Base-by-base conservation (phyloP, 2,888 invertebrate species). In the Andrena camellia region DNA sequence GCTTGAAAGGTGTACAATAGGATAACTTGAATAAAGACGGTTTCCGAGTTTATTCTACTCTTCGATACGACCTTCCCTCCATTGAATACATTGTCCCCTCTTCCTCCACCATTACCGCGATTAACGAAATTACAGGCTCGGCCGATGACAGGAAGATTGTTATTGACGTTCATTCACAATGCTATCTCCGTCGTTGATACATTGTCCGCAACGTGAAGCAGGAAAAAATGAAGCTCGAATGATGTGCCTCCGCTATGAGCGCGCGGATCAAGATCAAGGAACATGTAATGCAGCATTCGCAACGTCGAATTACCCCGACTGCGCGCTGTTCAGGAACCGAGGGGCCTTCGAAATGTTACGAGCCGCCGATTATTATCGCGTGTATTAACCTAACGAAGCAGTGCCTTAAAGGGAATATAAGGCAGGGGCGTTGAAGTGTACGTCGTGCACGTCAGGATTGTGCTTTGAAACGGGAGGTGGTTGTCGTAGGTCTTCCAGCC, bases 401-500 rank as follows among this genome's bases (percentile, higher is more conserved):
- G 68, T 52, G 26, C 62, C 82, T 82, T 62, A 68, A 71, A 63
- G 82, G 67, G 83, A 76, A 63, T 59, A 68, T 57, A 52, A 68
- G 69, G 33, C 59, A 33, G 52, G 42, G 31, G 48, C 72, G 69
- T 66, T 35, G 54, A 33, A 63, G 82, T 57, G 70, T 75, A 50
- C 17, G 71, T 50, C 52, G 52, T 69, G 62, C 50, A 69, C 59
- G 82, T 82, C 83, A 50, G 83, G 42, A 70, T 78, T 57, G 57
- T 20, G 70, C 78, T 84, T 83, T 84, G 84, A 81, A 81, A 78
- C 78, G 74, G 74, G 63, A 66, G 84, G 73, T 63, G 59, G 50
- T 78, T 78, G 81, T 83, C 62, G 78, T 71, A 72, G 74, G 77
- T 75, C 78, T 86, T 67, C 75, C 72, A 67, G 70, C 57, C 78